A percentile compares a stretch with the other conserved stretches of the same genome.
Evolutionary conservation across 1,140 invertebrate genomes (phyloP).

Genomic region (Hyles euphorbiae): DNA sequence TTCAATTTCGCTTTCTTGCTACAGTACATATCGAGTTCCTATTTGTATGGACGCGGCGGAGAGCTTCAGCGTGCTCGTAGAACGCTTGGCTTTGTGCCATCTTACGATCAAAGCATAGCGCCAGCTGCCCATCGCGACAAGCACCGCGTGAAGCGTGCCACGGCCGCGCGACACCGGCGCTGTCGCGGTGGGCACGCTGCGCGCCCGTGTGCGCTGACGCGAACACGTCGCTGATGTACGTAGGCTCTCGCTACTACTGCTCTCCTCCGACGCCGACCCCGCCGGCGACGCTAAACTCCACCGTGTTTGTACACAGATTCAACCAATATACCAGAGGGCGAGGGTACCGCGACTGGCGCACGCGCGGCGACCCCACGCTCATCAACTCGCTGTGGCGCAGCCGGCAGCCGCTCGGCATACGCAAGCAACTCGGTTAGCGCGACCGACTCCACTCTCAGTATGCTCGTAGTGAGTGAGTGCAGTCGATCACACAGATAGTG

Average conservation of each 20-base stretch:
- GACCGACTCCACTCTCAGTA: not conserved
- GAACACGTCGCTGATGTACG: no score
- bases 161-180: no score
- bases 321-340: slow-evolving; percentile 76
- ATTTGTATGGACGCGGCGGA: slow-evolving; percentile 43
- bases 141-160: no score
- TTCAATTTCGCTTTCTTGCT: slow-evolving; percentile 74
- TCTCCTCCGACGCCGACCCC: no score
- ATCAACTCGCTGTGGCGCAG: slow-evolving; percentile 82
- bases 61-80: slow-evolving; percentile 53
- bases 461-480: no score
- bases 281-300: not conserved
- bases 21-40: slow-evolving; percentile 44
- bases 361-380: slow-evolving; percentile 79
- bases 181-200: no score
- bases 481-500: not conserved
- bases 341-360: slow-evolving; percentile 81
- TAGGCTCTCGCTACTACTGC: no score
- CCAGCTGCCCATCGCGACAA: no score
- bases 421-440: slow-evolving; percentile 78
- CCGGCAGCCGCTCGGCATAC: slow-evolving; percentile 80
- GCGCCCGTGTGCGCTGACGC: no score
- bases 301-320: slow-evolving; percentile 66
- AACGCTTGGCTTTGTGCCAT: slow-evolving; percentile 57
- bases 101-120: slow-evolving; percentile 38